These are phyloP conservation scores for Hippasteria phrygiana DNA, from an alignment of 53 echinoderm and acorn worm species.

Conservation along the genomic window DNA sequence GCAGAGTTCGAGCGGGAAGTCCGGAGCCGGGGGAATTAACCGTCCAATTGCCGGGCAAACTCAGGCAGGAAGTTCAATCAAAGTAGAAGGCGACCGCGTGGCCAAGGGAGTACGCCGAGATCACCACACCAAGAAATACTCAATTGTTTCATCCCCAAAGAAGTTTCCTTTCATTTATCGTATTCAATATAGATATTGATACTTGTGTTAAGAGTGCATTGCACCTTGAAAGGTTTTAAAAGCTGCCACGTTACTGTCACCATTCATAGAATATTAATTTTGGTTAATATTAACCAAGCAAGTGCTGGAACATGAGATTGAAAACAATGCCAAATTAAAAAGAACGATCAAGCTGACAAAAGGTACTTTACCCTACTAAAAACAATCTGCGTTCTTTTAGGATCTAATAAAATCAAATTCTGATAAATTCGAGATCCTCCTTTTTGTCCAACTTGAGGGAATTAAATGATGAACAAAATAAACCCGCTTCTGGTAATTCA, in stretches of 20 bases:
- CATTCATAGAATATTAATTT: background rate
- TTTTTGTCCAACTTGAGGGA: no score
- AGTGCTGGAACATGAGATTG: background rate
- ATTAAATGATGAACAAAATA: no score
- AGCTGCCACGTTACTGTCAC: background rate
- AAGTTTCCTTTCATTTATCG: background rate
- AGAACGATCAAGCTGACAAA: background rate
- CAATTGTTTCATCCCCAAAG: background rate
- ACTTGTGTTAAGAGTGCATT: background rate
- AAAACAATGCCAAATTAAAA: background rate
- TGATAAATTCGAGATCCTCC: no score
- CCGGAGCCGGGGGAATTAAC: slow-evolving; percentile 12
- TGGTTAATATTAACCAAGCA: background rate
- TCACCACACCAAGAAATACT: background rate
- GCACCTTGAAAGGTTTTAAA: background rate
- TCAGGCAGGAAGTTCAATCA: slow-evolving; percentile 32
- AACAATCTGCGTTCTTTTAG: background rate
- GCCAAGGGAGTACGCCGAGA: background rate
- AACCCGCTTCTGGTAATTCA: no score
- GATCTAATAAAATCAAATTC: no score
- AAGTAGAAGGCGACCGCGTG: slow-evolving; percentile 15
- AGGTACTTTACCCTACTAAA: background rate
- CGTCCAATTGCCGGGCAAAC: slow-evolving; percentile 25
- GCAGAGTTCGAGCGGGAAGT: background rate
- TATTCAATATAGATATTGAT: background rate